Evolutionary conservation across 2,888 invertebrate species (phyloP), one percentile per base, ranked within the genome.

Genomic region (Aphidoletes aphidimyza): DNA sequence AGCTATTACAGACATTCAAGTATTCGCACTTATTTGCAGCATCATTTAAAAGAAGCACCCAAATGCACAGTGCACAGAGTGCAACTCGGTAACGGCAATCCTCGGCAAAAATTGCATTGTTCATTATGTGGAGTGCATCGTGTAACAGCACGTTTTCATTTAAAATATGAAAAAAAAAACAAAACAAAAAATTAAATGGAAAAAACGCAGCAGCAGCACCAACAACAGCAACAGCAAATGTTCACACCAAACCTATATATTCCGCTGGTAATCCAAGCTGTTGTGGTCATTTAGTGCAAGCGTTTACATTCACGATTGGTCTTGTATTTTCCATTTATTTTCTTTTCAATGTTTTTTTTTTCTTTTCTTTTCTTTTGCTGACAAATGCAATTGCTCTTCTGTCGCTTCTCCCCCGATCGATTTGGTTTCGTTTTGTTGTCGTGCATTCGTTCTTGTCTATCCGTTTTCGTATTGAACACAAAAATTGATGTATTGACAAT

Each of bases 211-310:
- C n/a, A n/a, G n/a, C n/a, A n/a, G n/a, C n/a, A n/a, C n/a, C n/a
- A n/a, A n/a, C n/a, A n/a, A n/a, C n/a, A n/a, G n/a, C n/a, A n/a
- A n/a, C n/a, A n/a, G n/a, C n/a, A 14, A 69, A 69, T 69, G 26
- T 69, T 69, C 69, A 69, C 69, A 69, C 69, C 6, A 30, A 69
- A 14, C 11, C 5, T 2, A 8, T 54, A 26, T 22, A 3, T 22
- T 26, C 34, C 30, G 22, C 22, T 8, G 47, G 54, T 34, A 69
- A 69, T 69, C 34, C 69, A 30, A 69, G 17, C 26, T 69, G 69
- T 69, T 69, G 69, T 69, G 69, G 69, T 69, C 69, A 69, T 69
- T 69, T 69, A 69, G 69, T 69, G 69, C 69, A 69, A 69, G 34
- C 69, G 69, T 34, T 69, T 69, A 69, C 14, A 69, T 69, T 69